phyloP scores from a whole-genome alignment of 2,888 invertebrate genomes.

The Plagodis dolabraria region DNA sequence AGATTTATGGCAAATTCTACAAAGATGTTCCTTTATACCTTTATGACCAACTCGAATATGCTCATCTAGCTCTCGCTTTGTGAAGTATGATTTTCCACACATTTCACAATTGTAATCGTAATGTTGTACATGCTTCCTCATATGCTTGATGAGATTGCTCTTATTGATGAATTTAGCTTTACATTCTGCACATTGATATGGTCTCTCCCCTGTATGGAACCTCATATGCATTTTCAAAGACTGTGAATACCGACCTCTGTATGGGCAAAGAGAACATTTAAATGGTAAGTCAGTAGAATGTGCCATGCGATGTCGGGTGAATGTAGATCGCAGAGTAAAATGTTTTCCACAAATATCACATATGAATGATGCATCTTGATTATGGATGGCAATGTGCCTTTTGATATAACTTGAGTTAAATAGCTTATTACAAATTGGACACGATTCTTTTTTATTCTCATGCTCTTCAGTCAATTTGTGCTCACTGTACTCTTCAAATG shows the following conservation, averaged over 20 bases:
- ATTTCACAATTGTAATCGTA: constrained; percentile 68
- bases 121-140: constrained; percentile 60
- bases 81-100: constrained; percentile 69
- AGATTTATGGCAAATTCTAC: constrained; percentile 69
- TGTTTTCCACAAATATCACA: constrained; percentile 77
- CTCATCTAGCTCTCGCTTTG: constrained; percentile 61
- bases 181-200: constrained; percentile 70
- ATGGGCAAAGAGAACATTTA: constrained; percentile 71
- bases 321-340: constrained; percentile 59
- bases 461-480: constrained; percentile 66
- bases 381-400: constrained; percentile 63
- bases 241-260: constrained; percentile 68
- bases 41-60: constrained; percentile 74
- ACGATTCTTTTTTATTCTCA: constrained; percentile 59
- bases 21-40: constrained; percentile 71
- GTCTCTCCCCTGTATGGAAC: constrained; percentile 73
- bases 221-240: constrained; percentile 77
- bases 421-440: constrained; percentile 65
- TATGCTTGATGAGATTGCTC: constrained; percentile 74
- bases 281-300: constrained; percentile 70
- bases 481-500: constrained; percentile 58
- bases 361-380: constrained; percentile 51
- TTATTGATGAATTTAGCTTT: constrained; percentile 68
- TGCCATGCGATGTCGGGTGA: constrained; percentile 65
- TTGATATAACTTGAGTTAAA: constrained; percentile 64